These are phyloP conservation scores for Pasiphila rectangulata DNA, from an alignment of 2,888 invertebrate genomes.

Conservation along the genomic window DNA sequence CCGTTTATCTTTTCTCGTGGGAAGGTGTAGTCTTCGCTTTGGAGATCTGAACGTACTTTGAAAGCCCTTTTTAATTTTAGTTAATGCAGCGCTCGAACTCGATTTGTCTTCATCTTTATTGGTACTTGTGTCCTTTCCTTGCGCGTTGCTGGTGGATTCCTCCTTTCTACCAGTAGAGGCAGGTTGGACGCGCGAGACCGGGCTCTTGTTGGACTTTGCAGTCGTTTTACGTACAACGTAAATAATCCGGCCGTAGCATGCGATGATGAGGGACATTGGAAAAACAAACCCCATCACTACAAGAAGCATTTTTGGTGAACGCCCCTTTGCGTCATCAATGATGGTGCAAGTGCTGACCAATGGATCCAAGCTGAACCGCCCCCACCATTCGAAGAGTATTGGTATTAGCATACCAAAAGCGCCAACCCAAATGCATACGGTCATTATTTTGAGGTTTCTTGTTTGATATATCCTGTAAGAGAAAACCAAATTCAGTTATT, in stretches of 20 bases:
- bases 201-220: neutral
- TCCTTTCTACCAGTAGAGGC: neutral
- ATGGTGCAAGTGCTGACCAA: constrained; percentile 20
- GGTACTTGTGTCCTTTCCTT: neutral
- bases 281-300: constrained; percentile 14
- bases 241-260: constrained; percentile 25
- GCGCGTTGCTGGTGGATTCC: constrained; percentile 3
- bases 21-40: constrained; percentile 1
- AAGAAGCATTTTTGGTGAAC: constrained; percentile 14
- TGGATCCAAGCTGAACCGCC: constrained; percentile 23
- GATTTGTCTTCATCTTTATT: neutral
- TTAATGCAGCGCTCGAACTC: neutral
- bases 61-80: constrained; percentile 9
- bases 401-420: constrained; percentile 12
- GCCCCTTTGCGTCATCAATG: constrained; percentile 13
- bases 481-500: neutral
- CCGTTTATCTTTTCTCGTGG: constrained; percentile 25
- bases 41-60: constrained; percentile 7
- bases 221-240: constrained; percentile 22
- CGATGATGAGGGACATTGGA: constrained; percentile 9
- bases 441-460: constrained; percentile 25
- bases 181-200: neutral
- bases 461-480: constrained; percentile 24
- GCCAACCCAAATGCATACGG: constrained; percentile 21
- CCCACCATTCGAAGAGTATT: constrained; percentile 19